Percentiles rank a stretch among this genome's conserved stretches.
phyloP scores from a whole-genome alignment of 2,113 vertebrate species.

The Notothenia rossii region DNA sequence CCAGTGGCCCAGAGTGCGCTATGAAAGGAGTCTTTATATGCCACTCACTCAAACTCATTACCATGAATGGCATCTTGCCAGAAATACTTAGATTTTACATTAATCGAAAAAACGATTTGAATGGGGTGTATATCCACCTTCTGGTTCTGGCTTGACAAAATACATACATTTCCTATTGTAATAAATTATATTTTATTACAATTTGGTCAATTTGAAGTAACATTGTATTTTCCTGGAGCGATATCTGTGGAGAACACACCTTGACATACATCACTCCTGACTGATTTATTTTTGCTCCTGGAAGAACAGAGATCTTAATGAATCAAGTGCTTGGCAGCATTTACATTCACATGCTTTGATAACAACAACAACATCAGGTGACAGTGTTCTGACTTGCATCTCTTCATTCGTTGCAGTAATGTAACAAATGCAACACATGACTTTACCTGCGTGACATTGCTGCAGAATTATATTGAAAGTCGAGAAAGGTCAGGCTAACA shows the following conservation, averaged over 20 bases:
- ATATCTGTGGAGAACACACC: conserved; percentile 30
- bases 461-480: conserved; percentile 16
- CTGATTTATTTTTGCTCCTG: conserved; percentile 31
- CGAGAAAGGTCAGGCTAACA: conserved; percentile 13
- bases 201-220: conserved; percentile 23
- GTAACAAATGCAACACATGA: conserved; percentile 20
- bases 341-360: conserved; percentile 31
- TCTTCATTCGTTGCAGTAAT: conserved; percentile 31
- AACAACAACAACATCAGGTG: conserved; percentile 13
- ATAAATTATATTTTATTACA: not conserved
- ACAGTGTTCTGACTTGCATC: conserved; percentile 51
- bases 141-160: conserved; percentile 18
- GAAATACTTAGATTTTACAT: conserved; percentile 67
- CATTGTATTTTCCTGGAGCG: conserved; percentile 28
- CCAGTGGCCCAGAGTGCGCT: conserved; percentile 64
- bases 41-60: conserved; percentile 59
- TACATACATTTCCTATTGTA: conserved; percentile 1
- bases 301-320: conserved; percentile 15
- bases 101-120: conserved; percentile 57
- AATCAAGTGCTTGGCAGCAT: conserved; percentile 54
- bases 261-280: conserved; percentile 46
- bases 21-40: conserved; percentile 78
- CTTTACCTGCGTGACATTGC: conserved; percentile 22
- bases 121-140: conserved; percentile 9
- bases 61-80: conserved; percentile 64